phyloP scores from a whole-genome alignment of 1,140 invertebrate genomes.

The Sinonovacula constricta region DNA sequence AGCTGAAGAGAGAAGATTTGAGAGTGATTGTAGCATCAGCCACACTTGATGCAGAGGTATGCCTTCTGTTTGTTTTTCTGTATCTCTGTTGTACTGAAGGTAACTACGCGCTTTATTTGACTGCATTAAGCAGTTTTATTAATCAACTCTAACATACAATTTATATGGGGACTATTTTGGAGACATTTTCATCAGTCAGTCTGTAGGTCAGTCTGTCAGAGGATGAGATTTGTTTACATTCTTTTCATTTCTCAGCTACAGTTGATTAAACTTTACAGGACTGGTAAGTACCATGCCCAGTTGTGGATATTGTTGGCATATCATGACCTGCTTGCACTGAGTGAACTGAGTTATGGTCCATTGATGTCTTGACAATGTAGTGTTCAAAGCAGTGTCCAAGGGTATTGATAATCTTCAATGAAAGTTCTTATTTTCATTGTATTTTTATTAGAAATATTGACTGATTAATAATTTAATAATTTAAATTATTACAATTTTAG shows the following conservation, averaged over 20 bases:
- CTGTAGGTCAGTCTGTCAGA: neutral
- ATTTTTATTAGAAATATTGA: too few relatives aligned
- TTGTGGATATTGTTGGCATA: neutral
- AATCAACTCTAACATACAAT: too few relatives aligned
- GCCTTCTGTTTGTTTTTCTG: neutral
- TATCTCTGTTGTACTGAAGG: neutral
- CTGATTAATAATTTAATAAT: too few relatives aligned
- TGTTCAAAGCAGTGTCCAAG: too few relatives aligned
- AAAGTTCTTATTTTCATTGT: too few relatives aligned
- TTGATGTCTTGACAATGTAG: neutral
- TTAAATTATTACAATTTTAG: too few relatives aligned
- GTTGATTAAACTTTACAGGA: neutral
- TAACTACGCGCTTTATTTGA: neutral
- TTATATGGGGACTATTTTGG: too few relatives aligned
- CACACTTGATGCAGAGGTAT: conserved; percentile 92
- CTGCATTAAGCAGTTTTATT: neutral
- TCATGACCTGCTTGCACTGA: neutral
- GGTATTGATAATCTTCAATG: too few relatives aligned
- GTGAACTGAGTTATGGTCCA: neutral
- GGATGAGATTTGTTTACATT: neutral
- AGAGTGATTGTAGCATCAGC: conserved; percentile 95
- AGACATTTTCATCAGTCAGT: neutral
- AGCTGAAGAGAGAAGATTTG: conserved; percentile 89
- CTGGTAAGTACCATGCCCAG: neutral
- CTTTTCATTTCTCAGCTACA: neutral